phyloP scores from a whole-genome alignment of 2,888 invertebrate genomes.

The Lasioglossum malachurum region DNA sequence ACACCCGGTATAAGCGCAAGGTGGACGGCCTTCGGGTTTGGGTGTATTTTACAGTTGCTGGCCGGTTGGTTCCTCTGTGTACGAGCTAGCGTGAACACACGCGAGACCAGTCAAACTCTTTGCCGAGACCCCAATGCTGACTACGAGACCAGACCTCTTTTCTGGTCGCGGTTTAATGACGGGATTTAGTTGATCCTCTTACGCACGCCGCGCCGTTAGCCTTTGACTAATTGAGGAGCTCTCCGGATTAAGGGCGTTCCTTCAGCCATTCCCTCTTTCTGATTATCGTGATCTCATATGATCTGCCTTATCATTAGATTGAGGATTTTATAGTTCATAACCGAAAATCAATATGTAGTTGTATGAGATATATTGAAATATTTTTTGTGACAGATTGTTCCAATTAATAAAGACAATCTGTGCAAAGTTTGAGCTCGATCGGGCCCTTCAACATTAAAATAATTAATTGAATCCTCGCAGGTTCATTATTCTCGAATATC shows the following conservation, averaged over 20 bases:
- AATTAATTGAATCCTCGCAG: too few species aligned
- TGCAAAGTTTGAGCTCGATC: too few species aligned
- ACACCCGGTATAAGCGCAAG: constrained; percentile 72
- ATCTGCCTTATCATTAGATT: background rate
- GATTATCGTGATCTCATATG: background rate
- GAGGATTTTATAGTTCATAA: background rate
- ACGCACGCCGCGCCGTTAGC: constrained; percentile 11
- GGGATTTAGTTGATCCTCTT: constrained; percentile 11
- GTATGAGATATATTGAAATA: too few species aligned
- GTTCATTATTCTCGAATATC: too few species aligned
- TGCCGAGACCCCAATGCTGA: constrained; percentile 12
- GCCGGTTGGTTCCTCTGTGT: constrained; percentile 22
- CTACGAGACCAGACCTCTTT: constrained; percentile 16
- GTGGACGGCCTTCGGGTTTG: constrained; percentile 76
- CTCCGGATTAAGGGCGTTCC: background rate
- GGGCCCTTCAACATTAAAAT: too few species aligned
- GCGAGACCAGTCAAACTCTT: constrained; percentile 40
- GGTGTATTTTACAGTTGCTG: constrained; percentile 72
- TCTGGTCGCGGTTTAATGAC: constrained; percentile 24
- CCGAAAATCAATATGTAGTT: background rate
- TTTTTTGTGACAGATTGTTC: too few species aligned
- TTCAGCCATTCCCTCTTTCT: background rate
- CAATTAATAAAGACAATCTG: too few species aligned
- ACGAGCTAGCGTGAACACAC: background rate
- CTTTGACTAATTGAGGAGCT: constrained; percentile 16